Evolutionary conservation across 1,140 invertebrate species (phyloP).

Genomic region (Papilio helenus): DNA sequence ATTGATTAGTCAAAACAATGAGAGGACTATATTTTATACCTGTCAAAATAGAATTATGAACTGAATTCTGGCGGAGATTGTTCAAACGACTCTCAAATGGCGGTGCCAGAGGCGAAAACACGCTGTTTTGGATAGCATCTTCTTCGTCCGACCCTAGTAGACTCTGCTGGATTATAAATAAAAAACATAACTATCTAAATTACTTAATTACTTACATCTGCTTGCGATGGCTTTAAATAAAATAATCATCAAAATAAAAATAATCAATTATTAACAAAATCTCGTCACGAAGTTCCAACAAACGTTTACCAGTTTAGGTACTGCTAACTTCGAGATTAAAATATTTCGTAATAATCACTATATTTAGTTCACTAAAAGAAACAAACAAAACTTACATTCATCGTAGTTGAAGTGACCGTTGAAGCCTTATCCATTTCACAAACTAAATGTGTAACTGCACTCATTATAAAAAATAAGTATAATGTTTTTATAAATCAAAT

Average conservation of each 20-base stretch:
- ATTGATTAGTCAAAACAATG: no score
- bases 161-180: not conserved
- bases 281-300: not conserved
- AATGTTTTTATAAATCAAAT: not conserved
- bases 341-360: no score
- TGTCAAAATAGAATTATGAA: not conserved
- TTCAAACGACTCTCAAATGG: constrained; percentile 54
- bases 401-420: not conserved
- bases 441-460: not conserved
- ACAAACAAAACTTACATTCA: constrained; percentile 8
- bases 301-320: not conserved
- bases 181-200: no score
- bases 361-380: not conserved
- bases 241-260: no score
- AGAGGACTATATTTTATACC: not conserved
- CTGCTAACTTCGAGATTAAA: not conserved
- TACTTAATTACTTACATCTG: no score
- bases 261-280: not conserved
- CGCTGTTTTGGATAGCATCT: constrained; percentile 42
- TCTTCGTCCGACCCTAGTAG: not conserved
- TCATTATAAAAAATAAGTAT: not conserved
- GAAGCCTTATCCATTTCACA: not conserved
- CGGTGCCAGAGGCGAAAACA: constrained; percentile 57
- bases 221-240: no score
- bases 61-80: not conserved